Conservation (phyloP, 2,888 invertebrate species). For the Temnothorax ravouxi region DNA sequence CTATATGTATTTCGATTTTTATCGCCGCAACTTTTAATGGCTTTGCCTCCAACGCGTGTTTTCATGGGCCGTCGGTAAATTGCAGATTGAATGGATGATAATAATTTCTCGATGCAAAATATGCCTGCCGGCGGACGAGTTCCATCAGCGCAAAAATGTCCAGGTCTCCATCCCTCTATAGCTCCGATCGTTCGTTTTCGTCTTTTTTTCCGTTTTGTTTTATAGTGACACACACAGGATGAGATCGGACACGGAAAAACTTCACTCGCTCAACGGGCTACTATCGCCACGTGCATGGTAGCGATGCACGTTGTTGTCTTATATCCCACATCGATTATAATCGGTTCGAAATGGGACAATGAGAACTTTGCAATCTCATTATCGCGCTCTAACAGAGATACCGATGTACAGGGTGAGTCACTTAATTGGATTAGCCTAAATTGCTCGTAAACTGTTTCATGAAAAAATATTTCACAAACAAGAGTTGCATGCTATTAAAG, state of each 20-base stretch:
- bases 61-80: slow-evolving; percentile 66
- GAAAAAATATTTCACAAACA: background rate
- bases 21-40: slow-evolving; percentile 57
- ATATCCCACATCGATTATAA: slow-evolving; percentile 37
- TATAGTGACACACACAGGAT: background rate
- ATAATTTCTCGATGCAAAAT: slow-evolving; percentile 60
- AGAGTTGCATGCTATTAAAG: no score
- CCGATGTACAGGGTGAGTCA: background rate
- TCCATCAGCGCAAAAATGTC: background rate
- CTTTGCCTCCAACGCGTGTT: slow-evolving; percentile 28
- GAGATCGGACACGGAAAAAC: background rate
- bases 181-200: background rate
- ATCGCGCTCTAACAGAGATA: slow-evolving; percentile 22
- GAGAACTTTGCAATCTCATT: slow-evolving; percentile 40
- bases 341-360: slow-evolving; percentile 32
- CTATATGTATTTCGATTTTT: slow-evolving; percentile 56
- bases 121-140: background rate
- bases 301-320: background rate
- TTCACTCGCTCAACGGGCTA: background rate
- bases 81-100: slow-evolving; percentile 55
- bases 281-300: background rate
- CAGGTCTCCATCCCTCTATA: background rate
- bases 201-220: slow-evolving; percentile 20
- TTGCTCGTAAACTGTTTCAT: background rate
- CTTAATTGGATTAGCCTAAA: background rate